A percentile compares a stretch with the other conserved stretches of the same genome.
Evolutionary conservation across 2,888 invertebrate species (phyloP).

Genomic region (Dascillus cervinus): DNA sequence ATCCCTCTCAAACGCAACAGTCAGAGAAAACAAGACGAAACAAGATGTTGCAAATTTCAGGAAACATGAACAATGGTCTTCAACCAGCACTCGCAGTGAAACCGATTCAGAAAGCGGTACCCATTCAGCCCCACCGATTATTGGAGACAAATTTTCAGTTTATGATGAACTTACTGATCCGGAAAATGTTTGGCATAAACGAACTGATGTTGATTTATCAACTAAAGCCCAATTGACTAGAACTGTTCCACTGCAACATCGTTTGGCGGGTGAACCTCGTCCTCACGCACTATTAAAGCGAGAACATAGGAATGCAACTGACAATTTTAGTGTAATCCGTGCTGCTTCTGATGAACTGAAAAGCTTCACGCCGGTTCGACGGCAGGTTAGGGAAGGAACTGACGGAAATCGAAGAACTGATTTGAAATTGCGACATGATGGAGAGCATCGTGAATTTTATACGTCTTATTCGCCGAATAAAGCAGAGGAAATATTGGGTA

Average conservation of each 20-base stretch:
- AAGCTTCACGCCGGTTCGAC: constrained; percentile 48
- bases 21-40: constrained; percentile 12
- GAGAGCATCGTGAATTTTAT: constrained; percentile 27
- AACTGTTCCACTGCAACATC: constrained; percentile 9
- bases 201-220: constrained; percentile 10
- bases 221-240: constrained; percentile 7
- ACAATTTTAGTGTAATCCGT: constrained; percentile 11
- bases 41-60: constrained; percentile 20
- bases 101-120: constrained; percentile 35
- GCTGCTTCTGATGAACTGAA: constrained; percentile 37
- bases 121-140: constrained; percentile 35
- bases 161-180: constrained; percentile 12
- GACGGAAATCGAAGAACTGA: constrained; percentile 4
- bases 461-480: constrained; percentile 34
- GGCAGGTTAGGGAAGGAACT: constrained; percentile 23
- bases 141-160: constrained; percentile 20
- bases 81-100: constrained; percentile 36
- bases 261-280: constrained; percentile 8
- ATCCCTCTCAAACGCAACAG: constrained; percentile 27
- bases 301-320: constrained; percentile 12
- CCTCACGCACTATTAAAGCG: constrained; percentile 20
- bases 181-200: constrained; percentile 15
- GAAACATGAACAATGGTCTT: constrained; percentile 34
- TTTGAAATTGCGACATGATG: constrained; percentile 5
- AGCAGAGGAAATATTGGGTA: constrained; percentile 37